phyloP scores from a whole-genome alignment of 2,888 invertebrate genomes.

The Pardosa pseudoannulata region DNA sequence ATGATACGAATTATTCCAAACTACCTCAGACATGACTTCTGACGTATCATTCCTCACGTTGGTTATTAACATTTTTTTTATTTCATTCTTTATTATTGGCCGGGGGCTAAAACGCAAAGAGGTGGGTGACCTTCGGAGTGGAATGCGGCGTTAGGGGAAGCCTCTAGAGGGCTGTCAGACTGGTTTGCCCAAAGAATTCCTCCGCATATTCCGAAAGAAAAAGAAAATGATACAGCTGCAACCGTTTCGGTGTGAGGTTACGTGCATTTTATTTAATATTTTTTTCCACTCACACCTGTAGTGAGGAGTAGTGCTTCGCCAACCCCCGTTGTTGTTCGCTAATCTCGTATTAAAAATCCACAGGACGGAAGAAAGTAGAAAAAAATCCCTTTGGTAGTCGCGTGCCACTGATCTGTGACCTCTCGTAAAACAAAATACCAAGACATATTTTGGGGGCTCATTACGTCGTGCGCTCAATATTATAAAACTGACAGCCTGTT shows the following conservation, averaged over 20 bases:
- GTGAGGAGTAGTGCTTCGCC: background rate
- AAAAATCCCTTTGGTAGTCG: too few species aligned
- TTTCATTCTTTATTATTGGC: background rate
- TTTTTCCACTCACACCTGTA: background rate
- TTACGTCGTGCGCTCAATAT: too few species aligned
- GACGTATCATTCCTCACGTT: background rate
- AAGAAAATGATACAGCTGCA: background rate
- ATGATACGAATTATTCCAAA: background rate
- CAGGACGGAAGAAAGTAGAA: too few species aligned
- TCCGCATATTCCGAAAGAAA: background rate
- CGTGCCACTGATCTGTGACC: too few species aligned
- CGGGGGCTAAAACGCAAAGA: conserved; percentile 26
- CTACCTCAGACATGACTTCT: background rate
- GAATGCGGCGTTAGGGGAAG: conserved; percentile 50
- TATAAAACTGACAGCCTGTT: too few species aligned
- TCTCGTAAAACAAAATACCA: too few species aligned
- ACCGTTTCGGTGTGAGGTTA: background rate
- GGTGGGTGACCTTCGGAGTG: conserved; percentile 57
- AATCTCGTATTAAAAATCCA: too few species aligned
- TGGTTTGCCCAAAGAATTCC: conserved; percentile 43
- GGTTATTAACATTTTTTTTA: background rate
- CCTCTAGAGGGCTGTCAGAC: conserved; percentile 30
- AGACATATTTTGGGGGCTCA: too few species aligned
- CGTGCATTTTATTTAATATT: too few species aligned
- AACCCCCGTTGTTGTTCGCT: too few species aligned